phyloP scores from a whole-genome alignment of 2,888 invertebrate species.

The Campopleginae sp. region DNA sequence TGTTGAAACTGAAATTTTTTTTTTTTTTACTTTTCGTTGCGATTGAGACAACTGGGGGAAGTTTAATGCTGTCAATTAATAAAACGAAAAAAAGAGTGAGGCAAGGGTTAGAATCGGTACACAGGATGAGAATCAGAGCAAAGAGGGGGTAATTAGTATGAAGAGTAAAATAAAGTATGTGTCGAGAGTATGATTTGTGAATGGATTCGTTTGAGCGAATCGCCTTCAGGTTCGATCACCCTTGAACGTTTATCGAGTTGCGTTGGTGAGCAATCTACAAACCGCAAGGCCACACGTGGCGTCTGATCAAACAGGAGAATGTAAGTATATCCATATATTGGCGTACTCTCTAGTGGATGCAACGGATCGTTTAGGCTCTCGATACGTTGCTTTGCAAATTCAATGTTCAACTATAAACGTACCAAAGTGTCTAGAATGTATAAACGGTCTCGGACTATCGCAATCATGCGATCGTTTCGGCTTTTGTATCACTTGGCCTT shows the following conservation, averaged over 20 bases:
- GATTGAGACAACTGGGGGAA: not conserved
- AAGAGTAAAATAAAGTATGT: slow-evolving; percentile 5
- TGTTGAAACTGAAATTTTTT: not conserved
- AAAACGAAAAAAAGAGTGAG: not conserved
- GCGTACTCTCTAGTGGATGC: slow-evolving; percentile 53
- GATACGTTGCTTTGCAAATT: not conserved
- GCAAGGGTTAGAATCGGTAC: not conserved
- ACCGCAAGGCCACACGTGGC: slow-evolving; percentile 23
- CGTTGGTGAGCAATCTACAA: slow-evolving; percentile 58
- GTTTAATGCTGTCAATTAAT: slow-evolving; percentile 11
- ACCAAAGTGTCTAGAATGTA: not conserved
- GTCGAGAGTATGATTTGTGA: slow-evolving; percentile 9
- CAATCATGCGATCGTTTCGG: not conserved
- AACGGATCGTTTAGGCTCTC: not conserved
- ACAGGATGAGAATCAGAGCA: slow-evolving; percentile 1
- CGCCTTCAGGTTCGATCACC: slow-evolving; percentile 35
- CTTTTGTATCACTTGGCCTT: not conserved
- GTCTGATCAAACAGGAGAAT: slow-evolving; percentile 1
- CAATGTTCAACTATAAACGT: not conserved
- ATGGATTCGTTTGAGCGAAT: slow-evolving; percentile 26
- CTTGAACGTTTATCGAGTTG: slow-evolving; percentile 56
- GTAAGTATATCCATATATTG: slow-evolving; percentile 4
- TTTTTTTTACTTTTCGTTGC: not conserved
- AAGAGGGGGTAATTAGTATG: slow-evolving; percentile 13
- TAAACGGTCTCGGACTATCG: not conserved